These are phyloP conservation scores for Sprattus sprattus DNA, from an alignment of 2,113 vertebrate species.

Conservation along the genomic window DNA sequence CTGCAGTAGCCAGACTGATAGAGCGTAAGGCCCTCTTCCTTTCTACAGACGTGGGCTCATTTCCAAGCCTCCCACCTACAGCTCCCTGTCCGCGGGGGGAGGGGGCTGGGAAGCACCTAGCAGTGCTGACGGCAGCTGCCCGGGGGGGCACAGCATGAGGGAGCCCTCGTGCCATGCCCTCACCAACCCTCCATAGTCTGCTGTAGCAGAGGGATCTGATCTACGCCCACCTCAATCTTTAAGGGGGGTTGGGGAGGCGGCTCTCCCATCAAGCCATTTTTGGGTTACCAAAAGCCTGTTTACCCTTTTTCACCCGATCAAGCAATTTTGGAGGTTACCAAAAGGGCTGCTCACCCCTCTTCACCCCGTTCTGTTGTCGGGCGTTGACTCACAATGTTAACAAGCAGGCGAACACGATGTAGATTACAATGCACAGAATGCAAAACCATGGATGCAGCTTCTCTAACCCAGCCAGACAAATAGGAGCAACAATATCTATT, in stretches of 20 bases:
- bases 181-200: neutral
- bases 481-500: neutral
- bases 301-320: neutral
- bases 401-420: neutral
- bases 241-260: neutral
- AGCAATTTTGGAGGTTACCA: neutral
- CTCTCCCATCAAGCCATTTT: neutral
- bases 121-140: constrained; percentile 11
- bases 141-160: neutral
- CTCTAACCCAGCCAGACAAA: neutral
- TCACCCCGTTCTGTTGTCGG: neutral
- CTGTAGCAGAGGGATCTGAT: neutral
- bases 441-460: neutral
- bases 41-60: neutral
- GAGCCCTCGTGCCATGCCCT: constrained; percentile 3
- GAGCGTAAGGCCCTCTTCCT: neutral
- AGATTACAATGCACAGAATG: constrained; percentile 1
- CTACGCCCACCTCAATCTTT: neutral
- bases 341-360: neutral
- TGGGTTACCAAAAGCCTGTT: constrained; percentile 1
- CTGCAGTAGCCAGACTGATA: neutral
- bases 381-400: neutral
- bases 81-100: neutral
- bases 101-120: constrained; percentile 7
- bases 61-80: constrained; percentile 15